Percentiles rank a stretch among this genome's conserved stretches.
Evolutionary conservation across 2,888 invertebrate species (phyloP).

Genomic region (Empis livida): DNA sequence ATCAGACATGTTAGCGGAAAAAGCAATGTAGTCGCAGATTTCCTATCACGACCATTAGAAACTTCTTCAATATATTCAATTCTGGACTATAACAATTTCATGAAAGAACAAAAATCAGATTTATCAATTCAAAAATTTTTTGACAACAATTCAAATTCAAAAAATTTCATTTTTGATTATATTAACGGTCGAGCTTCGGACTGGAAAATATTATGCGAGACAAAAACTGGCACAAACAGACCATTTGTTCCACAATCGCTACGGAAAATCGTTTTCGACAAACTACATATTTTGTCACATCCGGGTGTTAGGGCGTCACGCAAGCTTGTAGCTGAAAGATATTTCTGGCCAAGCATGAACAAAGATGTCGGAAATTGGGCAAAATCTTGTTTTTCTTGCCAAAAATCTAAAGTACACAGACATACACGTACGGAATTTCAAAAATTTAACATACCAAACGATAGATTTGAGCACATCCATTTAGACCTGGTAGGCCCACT

Average conservation of each 20-base stretch:
- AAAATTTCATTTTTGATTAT: not conserved
- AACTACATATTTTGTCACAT: constrained; percentile 2
- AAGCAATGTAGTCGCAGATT: constrained; percentile 13
- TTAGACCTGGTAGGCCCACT: constrained; percentile 25
- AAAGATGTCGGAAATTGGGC: constrained; percentile 1
- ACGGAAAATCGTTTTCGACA: constrained; percentile 3
- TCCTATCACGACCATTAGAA: constrained; percentile 1
- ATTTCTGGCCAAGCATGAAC: constrained; percentile 3
- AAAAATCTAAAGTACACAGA: constrained; percentile 2
- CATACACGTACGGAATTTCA: constrained; percentile 3
- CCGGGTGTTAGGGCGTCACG: not conserved
- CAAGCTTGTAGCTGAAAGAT: not conserved
- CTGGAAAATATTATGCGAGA: constrained; percentile 1
- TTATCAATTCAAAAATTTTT: not conserved
- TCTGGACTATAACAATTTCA: not conserved
- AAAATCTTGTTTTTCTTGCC: not conserved
- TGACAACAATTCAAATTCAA: not conserved
- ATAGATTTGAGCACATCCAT: constrained; percentile 14
- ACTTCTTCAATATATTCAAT: not conserved
- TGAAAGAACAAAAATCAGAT: not conserved
- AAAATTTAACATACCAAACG: not conserved
- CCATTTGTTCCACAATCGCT: constrained; percentile 1
- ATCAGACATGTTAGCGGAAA: not conserved
- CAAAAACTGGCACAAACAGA: not conserved
- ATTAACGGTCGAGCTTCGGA: not conserved